phyloP scores from a whole-genome alignment of 2,113 vertebrate genomes.

The Malaclemys terrapin region DNA sequence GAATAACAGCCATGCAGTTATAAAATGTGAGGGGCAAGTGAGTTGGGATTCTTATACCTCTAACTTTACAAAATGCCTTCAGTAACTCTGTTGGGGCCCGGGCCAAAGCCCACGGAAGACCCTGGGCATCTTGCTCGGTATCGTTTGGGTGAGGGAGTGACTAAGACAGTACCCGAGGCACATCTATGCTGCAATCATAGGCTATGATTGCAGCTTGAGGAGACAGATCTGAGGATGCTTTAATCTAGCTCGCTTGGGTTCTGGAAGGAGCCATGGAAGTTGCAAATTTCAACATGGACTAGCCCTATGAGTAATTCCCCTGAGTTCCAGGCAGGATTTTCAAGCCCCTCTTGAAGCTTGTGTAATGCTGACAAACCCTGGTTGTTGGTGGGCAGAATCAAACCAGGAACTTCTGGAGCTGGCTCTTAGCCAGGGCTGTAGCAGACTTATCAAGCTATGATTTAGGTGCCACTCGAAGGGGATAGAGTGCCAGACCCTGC shows the following conservation, averaged over 20 bases:
- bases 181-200: background rate
- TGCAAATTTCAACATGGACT: background rate
- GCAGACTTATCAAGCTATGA: too few relatives aligned
- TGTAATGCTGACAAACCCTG: too few relatives aligned
- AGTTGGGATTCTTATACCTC: background rate
- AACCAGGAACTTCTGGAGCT: too few relatives aligned
- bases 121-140: background rate
- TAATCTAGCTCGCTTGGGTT: background rate
- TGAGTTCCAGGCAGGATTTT: background rate
- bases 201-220: too few relatives aligned
- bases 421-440: too few relatives aligned
- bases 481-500: too few relatives aligned
- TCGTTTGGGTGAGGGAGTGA: rapidly evolving
- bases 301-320: background rate
- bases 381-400: too few relatives aligned
- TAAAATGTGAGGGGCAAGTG: background rate
- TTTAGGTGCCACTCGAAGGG: too few relatives aligned
- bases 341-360: background rate
- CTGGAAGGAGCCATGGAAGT: background rate
- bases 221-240: background rate
- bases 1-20: background rate
- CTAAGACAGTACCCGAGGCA: background rate
- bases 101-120: background rate
- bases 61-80: background rate
- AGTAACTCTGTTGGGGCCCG: background rate